Conservation (phyloP, 1,140 invertebrate genomes). For the Pseudoatta argentina region DNA sequence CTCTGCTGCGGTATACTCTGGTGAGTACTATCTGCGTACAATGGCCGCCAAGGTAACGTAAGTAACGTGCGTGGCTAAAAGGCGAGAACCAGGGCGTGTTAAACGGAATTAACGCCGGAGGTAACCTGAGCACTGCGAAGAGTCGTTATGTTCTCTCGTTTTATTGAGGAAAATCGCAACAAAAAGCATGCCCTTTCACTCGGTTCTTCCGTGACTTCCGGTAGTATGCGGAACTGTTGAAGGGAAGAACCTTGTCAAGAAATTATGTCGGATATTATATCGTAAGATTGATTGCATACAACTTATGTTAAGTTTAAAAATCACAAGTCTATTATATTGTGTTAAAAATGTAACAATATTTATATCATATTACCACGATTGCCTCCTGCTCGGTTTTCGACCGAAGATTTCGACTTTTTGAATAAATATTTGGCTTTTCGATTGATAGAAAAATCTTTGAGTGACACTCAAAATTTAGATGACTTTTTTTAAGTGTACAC, state of each 20-base stretch:
- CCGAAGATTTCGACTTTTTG: too few relatives aligned
- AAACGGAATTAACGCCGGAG: constrained; percentile 69
- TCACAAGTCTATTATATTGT: not conserved
- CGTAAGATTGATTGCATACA: not conserved
- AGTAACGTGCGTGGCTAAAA: constrained; percentile 69
- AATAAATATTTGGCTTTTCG: too few relatives aligned
- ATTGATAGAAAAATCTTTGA: too few relatives aligned
- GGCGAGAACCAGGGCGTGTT: constrained; percentile 67
- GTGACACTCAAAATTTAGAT: too few relatives aligned
- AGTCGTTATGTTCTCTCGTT: constrained; percentile 48
- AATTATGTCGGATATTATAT: constrained; percentile 26
- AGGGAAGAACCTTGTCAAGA: not conserved
- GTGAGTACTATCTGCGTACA: constrained; percentile 39
- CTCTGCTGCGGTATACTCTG: constrained; percentile 25
- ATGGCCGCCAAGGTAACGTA: constrained; percentile 68
- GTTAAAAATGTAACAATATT: not conserved
- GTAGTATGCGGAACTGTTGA: not conserved
- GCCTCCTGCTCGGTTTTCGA: too few relatives aligned
- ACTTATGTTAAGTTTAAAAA: not conserved
- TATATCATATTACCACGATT: not conserved
- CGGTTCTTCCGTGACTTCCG: constrained; percentile 22
- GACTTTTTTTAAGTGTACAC: too few relatives aligned
- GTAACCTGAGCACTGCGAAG: constrained; percentile 55
- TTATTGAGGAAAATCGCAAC: constrained; percentile 66
- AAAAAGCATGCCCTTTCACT: constrained; percentile 47